phyloP scores from a whole-genome alignment of 2,888 invertebrate genomes.

The Formica aserva region DNA sequence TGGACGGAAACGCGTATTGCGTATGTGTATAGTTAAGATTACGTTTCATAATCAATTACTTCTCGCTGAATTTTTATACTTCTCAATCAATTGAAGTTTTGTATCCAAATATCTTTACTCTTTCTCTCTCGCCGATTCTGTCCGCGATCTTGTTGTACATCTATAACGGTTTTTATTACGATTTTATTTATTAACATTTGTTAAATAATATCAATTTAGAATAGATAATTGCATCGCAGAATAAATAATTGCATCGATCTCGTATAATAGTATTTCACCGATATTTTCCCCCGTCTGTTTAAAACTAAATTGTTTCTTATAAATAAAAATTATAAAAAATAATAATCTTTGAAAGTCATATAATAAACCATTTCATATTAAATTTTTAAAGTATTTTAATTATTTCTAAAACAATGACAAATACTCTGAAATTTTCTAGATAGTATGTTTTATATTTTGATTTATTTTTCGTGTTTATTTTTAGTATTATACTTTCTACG shows the following conservation, averaged over 20 bases:
- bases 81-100: not conserved
- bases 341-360: not conserved
- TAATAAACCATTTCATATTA: not conserved
- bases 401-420: not conserved
- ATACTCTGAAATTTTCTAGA: not conserved
- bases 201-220: constrained; percentile 14
- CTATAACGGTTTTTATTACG: not conserved
- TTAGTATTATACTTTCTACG: not conserved
- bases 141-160: not conserved
- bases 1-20: not conserved
- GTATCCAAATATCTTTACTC: not conserved
- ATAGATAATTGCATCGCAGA: constrained; percentile 3
- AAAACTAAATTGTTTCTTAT: not conserved
- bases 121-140: constrained; percentile 16
- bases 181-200: constrained; percentile 20
- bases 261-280: constrained; percentile 17
- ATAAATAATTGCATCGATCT: constrained; percentile 13
- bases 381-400: not conserved
- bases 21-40: constrained; percentile 6
- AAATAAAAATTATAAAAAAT: constrained; percentile 15
- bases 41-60: constrained; percentile 20
- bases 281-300: not conserved
- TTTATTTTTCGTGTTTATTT: not conserved
- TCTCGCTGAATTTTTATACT: constrained; percentile 6
- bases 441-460: not conserved